These are phyloP conservation scores for Bactericera cockerelli DNA, from an alignment of 1,140 invertebrate species.

Conservation along the genomic window DNA sequence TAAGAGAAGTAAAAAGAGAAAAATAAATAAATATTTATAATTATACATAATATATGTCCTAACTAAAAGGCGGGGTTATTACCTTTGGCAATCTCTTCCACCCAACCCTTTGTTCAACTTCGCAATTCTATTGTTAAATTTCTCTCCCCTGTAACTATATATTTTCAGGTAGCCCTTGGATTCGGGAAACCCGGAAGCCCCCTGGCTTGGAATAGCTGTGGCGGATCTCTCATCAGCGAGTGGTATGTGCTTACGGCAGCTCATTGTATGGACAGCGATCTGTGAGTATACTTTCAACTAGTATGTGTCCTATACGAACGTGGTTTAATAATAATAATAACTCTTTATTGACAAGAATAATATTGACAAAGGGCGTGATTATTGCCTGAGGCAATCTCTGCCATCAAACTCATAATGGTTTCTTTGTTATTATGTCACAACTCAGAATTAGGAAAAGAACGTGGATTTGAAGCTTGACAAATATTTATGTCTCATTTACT, in stretches of 20 bases:
- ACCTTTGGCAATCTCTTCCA: too few relatives aligned
- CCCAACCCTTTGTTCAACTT: neutral
- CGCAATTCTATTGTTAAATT: neutral
- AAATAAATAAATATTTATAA: neutral
- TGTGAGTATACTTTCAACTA: too few relatives aligned
- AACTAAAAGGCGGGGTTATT: too few relatives aligned
- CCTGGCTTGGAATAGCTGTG: constrained; percentile 26
- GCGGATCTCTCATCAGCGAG: constrained; percentile 35
- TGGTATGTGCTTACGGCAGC: constrained; percentile 34
- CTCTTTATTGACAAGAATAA: neutral
- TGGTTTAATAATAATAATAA: neutral
- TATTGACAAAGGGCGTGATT: neutral
- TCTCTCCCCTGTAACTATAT: neutral
- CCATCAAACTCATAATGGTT: neutral
- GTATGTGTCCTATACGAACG: neutral
- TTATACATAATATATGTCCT: too few relatives aligned
- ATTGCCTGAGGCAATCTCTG: neutral
- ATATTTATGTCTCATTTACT: too few relatives aligned
- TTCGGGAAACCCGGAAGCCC: constrained; percentile 15
- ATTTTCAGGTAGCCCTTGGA: constrained; percentile 24
- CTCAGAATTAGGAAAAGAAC: neutral
- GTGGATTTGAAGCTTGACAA: too few relatives aligned
- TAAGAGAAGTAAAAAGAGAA: too few relatives aligned
- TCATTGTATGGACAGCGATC: constrained; percentile 29
- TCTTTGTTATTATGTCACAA: neutral